phyloP scores from a whole-genome alignment of 2,113 vertebrate genomes.

The Thinocorus orbignyianus region DNA sequence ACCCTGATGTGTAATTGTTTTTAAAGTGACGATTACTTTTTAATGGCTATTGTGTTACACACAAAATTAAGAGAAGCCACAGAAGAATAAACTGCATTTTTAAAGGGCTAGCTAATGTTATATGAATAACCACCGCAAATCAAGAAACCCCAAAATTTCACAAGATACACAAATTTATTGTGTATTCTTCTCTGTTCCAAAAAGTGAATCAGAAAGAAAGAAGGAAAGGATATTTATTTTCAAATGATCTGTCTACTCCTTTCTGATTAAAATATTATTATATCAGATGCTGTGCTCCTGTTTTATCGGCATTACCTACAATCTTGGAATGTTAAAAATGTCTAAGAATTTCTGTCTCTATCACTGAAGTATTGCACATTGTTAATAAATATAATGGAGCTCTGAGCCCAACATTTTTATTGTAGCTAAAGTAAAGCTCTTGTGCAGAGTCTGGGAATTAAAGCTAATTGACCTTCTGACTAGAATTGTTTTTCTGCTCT shows the following conservation, averaged over 20 bases:
- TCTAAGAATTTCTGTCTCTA: neutral
- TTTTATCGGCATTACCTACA: neutral
- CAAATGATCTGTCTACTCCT: neutral
- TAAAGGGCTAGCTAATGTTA: neutral
- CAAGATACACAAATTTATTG: neutral
- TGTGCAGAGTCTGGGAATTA: neutral
- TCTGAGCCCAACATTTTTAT: neutral
- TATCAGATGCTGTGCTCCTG: accelerated
- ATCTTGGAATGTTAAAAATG: neutral
- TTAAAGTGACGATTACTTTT: neutral
- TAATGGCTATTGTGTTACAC: neutral
- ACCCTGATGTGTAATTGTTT: neutral
- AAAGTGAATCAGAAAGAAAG: neutral
- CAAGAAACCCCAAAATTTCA: neutral
- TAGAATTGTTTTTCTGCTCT: neutral
- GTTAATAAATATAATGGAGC: neutral
- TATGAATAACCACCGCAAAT: accelerated
- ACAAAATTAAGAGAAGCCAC: neutral
- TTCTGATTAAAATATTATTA: neutral
- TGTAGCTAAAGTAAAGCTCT: neutral
- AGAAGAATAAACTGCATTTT: neutral
- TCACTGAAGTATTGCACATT: neutral
- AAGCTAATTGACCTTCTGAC: neutral
- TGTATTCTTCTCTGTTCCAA: neutral
- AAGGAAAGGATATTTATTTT: neutral